Conservation (phyloP, 2,797 vertebrate genomes). For the Oryzias sinensis region DNA sequence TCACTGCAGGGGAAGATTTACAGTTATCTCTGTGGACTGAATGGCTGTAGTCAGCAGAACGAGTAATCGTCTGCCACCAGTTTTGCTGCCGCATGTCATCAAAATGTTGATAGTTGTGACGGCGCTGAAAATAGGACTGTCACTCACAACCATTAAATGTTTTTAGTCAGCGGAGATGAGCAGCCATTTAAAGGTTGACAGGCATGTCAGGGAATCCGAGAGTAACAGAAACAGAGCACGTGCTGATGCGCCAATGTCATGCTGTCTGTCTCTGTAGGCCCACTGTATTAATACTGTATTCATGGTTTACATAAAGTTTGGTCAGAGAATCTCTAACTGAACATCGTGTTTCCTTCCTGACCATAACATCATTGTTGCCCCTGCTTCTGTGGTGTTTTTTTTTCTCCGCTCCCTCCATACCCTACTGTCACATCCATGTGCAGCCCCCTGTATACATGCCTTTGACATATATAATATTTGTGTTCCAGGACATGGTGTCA, state of each 20-base stretch:
- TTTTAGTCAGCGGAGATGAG: constrained; percentile 34
- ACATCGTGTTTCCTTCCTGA: not conserved
- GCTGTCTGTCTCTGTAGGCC: not conserved
- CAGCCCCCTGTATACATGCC: constrained; percentile 3
- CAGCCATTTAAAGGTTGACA: constrained; percentile 32
- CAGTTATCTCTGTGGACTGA: not conserved
- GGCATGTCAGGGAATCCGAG: constrained; percentile 14
- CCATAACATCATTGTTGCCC: not conserved
- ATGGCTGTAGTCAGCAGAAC: constrained; percentile 9
- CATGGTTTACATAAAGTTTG: not conserved
- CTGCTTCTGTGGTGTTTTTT: not conserved
- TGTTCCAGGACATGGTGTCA: constrained; percentile 25
- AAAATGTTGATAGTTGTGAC: constrained; percentile 13
- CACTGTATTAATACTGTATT: no score
- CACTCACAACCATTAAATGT: constrained; percentile 30
- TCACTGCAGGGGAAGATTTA: not conserved
- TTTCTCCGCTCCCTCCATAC: no score
- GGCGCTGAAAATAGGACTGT: constrained; percentile 22
- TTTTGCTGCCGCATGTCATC: constrained; percentile 11
- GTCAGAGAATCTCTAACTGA: not conserved
- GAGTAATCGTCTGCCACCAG: constrained; percentile 20
- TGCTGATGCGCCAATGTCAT: constrained; percentile 14
- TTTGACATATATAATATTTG: constrained; percentile 26
- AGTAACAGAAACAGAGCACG: not conserved
- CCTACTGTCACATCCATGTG: not conserved